Conservation (phyloP, 1,140 invertebrate genomes). For the Drosophila ohnishii region DNA sequence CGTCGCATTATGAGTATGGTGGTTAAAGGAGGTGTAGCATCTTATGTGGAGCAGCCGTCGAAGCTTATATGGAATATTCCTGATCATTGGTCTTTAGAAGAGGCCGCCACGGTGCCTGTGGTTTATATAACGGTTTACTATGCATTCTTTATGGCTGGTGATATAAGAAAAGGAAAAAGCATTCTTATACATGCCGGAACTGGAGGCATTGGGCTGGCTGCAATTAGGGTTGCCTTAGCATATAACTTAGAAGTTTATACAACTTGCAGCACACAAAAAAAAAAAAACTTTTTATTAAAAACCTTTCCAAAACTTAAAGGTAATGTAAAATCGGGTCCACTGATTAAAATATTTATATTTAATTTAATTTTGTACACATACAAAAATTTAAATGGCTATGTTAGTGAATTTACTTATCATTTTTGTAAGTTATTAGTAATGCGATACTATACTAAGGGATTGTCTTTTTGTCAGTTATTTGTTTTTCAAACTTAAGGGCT, state of each 20-base stretch:
- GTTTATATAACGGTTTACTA: conserved; percentile 94
- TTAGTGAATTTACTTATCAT: not conserved
- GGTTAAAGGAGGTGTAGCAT: conserved; percentile 85
- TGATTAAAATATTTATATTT: not conserved
- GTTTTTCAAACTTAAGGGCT: not conserved
- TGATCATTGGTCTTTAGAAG: conserved; percentile 91
- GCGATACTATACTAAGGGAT: not conserved
- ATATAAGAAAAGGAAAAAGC: conserved; percentile 87
- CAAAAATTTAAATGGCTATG: too few species aligned
- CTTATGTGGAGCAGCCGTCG: conserved; percentile 85
- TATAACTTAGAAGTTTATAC: conserved; percentile 89
- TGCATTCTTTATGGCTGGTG: conserved; percentile 87
- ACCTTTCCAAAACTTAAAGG: conserved; percentile 87
- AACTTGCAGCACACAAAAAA: conserved; percentile 89
- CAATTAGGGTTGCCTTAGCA: conserved; percentile 90
- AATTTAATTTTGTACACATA: not conserved
- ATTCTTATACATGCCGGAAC: conserved; percentile 94
- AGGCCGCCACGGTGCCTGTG: conserved; percentile 94
- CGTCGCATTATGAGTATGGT: conserved; percentile 89
- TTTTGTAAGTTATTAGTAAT: not conserved
- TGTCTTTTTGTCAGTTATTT: not conserved
- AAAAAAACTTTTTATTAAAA: conserved; percentile 90
- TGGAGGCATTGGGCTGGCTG: conserved; percentile 94
- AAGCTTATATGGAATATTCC: conserved; percentile 90
- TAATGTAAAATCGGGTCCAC: conserved; percentile 35